Conservation (phyloP, 2,888 invertebrate species). For the Amiota communis region DNA sequence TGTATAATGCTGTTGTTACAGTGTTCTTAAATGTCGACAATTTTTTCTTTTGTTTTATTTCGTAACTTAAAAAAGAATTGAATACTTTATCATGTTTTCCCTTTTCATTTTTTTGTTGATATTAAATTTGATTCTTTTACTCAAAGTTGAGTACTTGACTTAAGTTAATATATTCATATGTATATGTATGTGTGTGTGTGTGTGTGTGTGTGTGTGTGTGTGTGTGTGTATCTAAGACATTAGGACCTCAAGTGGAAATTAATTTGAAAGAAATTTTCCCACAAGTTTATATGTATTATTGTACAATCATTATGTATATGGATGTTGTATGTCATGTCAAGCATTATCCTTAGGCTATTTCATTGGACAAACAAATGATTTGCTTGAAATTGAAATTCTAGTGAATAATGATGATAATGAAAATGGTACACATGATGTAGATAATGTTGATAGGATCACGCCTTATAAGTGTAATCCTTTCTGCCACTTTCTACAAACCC, state of each 20-base stretch:
- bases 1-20: too few species aligned
- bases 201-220: too few species aligned
- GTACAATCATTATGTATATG: not conserved
- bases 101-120: too few species aligned
- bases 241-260: not conserved
- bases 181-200: too few species aligned
- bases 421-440: not conserved
- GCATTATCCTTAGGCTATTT: conserved; percentile 1
- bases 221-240: not conserved
- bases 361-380: not conserved
- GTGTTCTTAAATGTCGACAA: too few species aligned
- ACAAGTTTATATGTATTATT: not conserved
- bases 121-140: too few species aligned
- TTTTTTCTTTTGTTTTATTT: too few species aligned
- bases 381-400: not conserved
- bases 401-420: not conserved
- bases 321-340: not conserved
- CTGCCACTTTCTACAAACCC: not conserved
- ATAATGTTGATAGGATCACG: not conserved
- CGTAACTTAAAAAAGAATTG: too few species aligned
- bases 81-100: too few species aligned
- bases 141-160: too few species aligned
- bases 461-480: not conserved
- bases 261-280: not conserved
- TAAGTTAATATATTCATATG: too few species aligned